Evolutionary conservation across 2,888 invertebrate genomes (phyloP).

Genomic region (Lissonota sp.): DNA sequence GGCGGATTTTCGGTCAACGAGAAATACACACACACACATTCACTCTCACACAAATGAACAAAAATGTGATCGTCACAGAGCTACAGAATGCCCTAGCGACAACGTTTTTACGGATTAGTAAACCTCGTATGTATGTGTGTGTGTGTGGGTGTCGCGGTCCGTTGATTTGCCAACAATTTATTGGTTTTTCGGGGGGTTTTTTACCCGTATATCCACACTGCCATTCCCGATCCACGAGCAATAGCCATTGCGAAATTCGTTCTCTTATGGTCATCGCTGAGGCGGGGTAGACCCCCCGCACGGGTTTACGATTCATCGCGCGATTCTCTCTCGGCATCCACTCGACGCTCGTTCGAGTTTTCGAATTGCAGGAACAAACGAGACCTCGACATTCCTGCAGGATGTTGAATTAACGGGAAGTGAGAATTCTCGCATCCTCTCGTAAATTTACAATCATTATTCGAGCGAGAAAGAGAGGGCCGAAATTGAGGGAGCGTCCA

Average conservation of each 20-base stretch:
- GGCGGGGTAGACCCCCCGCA: neutral
- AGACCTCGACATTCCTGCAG: constrained; percentile 24
- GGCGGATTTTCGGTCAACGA: neutral
- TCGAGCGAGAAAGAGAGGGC: constrained; percentile 25
- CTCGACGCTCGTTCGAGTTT: constrained; percentile 3
- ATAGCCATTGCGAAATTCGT: constrained; percentile 1
- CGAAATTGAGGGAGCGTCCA: constrained; percentile 56
- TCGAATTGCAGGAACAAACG: constrained; percentile 23
- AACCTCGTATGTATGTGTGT: constrained; percentile 50
- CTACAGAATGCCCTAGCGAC: constrained; percentile 29
- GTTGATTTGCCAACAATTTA: constrained; percentile 76
- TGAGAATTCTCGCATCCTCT: constrained; percentile 71
- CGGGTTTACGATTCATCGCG: constrained; percentile 26
- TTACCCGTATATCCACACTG: constrained; percentile 43
- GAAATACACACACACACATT: neutral
- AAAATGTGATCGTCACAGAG: neutral
- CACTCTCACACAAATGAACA: neutral
- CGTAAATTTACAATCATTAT: constrained; percentile 79
- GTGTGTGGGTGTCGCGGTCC: constrained; percentile 60
- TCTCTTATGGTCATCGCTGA: constrained; percentile 29
- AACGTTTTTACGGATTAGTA: constrained; percentile 75
- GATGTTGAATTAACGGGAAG: constrained; percentile 74
- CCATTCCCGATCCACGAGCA: constrained; percentile 24
- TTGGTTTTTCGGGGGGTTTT: constrained; percentile 70
- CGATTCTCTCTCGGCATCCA: neutral